These are phyloP conservation scores for Eledone cirrhosa DNA, from an alignment of 2,888 invertebrate species.

Conservation along the genomic window DNA sequence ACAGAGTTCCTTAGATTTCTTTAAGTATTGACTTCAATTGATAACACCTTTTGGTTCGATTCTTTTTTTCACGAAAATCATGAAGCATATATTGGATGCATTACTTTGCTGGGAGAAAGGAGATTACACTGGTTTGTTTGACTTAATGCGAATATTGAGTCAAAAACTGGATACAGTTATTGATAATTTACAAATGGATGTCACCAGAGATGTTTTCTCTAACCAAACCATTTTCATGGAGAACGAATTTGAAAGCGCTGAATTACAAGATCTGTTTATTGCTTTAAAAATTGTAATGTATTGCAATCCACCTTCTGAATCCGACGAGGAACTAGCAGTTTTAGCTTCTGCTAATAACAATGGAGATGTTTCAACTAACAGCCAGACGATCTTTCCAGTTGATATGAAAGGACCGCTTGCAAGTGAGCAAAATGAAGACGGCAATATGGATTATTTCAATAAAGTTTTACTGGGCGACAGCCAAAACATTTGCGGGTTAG, in stretches of 20 bases:
- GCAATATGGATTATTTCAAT: not conserved
- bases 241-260: not conserved
- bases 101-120: constrained; percentile 18
- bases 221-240: constrained; percentile 4
- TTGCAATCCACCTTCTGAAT: not conserved
- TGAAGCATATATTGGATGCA: not conserved
- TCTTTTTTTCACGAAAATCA: not conserved
- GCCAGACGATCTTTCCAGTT: not conserved
- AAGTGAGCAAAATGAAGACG: not conserved
- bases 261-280: not conserved
- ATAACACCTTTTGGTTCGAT: no score
- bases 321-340: not conserved
- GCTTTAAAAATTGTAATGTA: not conserved
- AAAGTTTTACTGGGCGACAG: not conserved
- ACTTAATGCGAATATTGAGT: constrained; percentile 5
- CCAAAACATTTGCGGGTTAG: not conserved
- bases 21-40: no score
- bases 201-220: not conserved
- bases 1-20: no score
- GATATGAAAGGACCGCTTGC: not conserved
- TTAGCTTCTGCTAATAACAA: not conserved
- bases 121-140: constrained; percentile 2
- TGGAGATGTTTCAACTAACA: not conserved
- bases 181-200: not conserved
- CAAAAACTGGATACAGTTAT: constrained; percentile 11